Evolutionary conservation across 2,113 vertebrate species (phyloP).

Genomic region (Tiliqua scincoides): DNA sequence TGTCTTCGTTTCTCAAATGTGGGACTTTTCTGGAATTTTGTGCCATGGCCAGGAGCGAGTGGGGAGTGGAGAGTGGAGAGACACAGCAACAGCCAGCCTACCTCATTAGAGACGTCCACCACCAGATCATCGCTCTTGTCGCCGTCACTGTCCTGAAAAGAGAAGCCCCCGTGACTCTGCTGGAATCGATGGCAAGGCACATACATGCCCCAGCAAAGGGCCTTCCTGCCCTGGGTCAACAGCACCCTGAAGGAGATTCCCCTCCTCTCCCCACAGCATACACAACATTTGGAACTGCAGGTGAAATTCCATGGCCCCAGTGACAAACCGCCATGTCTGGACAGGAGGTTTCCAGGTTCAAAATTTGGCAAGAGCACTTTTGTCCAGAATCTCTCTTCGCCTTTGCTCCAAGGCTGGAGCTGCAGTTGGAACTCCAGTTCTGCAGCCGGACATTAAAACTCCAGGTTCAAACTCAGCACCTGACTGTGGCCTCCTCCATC

Average conservation of each 20-base stretch:
- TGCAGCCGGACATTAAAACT: neutral
- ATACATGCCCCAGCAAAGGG: too few relatives aligned
- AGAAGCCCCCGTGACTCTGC: neutral
- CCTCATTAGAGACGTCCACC: constrained; percentile 97
- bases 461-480: neutral
- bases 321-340: too few relatives aligned
- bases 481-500: too few relatives aligned
- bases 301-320: neutral
- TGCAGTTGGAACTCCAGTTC: neutral
- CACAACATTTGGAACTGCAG: neutral
- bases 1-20: neutral
- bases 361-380: neutral
- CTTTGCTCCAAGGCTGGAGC: neutral
- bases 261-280: neutral
- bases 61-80: neutral
- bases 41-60: neutral
- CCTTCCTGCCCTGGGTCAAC: neutral
- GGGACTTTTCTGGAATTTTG: neutral
- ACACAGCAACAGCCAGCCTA: constrained; percentile 53
- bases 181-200: neutral
- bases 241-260: neutral
- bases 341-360: too few relatives aligned
- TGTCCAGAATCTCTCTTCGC: neutral
- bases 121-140: constrained; percentile 97
- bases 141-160: constrained; percentile 91